phyloP scores from a whole-genome alignment of 1,140 invertebrate species.

The Drosophila erecta region DNA sequence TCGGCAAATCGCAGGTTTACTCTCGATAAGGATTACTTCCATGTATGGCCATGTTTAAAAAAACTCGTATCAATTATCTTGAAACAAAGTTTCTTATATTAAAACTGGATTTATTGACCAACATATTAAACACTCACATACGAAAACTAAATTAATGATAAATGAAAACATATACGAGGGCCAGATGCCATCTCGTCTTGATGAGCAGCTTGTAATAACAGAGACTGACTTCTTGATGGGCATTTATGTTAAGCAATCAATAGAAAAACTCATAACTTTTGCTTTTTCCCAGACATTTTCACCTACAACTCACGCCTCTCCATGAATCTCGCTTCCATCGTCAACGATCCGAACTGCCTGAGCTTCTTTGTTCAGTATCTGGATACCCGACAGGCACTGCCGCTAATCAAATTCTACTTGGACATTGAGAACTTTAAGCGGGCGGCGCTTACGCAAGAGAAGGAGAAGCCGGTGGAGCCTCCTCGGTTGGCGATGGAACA shows the following conservation, averaged over 20 bases:
- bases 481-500: background rate
- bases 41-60: too few species aligned
- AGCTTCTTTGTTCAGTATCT: constrained; percentile 91
- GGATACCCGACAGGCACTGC: constrained; percentile 86
- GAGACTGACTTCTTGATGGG: too few species aligned
- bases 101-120: too few species aligned
- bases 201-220: too few species aligned
- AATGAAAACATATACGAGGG: background rate
- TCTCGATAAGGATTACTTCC: too few species aligned
- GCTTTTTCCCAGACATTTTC: constrained; percentile 65
- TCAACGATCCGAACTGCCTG: constrained; percentile 89
- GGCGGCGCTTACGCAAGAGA: constrained; percentile 48
- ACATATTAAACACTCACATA: background rate
- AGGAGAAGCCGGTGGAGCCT: constrained; percentile 3
- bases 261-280: background rate
- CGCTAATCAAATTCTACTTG: constrained; percentile 89
- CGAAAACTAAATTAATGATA: background rate
- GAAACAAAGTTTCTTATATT: too few species aligned
- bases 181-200: too few species aligned
- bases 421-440: constrained; percentile 89
- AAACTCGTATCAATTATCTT: too few species aligned
- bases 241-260: background rate
- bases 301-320: constrained; percentile 75
- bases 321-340: constrained; percentile 88
- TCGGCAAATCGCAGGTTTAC: background rate